Evolutionary conservation across 2,888 invertebrate species (phyloP).

Genomic region (Chymomyza procnemis): DNA sequence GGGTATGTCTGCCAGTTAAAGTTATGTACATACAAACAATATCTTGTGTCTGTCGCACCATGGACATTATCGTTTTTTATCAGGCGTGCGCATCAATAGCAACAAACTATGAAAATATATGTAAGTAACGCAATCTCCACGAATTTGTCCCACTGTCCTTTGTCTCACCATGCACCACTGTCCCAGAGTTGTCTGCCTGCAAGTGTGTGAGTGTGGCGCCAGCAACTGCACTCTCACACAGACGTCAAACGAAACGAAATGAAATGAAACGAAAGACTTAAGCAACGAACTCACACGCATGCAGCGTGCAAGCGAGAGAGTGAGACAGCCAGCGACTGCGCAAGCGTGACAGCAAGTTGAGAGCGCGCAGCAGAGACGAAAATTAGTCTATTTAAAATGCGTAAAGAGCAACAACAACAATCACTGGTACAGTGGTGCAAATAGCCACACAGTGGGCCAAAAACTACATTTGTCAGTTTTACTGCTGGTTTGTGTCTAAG

Average conservation of each 20-base stretch:
- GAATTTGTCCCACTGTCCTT: neutral
- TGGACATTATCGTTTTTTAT: constrained; percentile 61
- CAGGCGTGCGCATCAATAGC: constrained; percentile 63
- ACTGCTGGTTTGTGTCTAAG: constrained; percentile 36
- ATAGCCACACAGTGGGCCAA: constrained; percentile 34
- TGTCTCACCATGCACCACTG: neutral
- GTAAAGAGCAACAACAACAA: constrained; percentile 59
- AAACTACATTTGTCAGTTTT: constrained; percentile 55
- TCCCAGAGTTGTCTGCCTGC: neutral
- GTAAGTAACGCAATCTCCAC: constrained; percentile 54
- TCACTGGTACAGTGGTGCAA: constrained; percentile 2
- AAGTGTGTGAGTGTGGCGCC: constrained; percentile 56
- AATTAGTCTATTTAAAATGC: constrained; percentile 73
- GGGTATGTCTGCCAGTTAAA: constrained; percentile 13
- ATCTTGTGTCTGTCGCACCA: constrained; percentile 34
- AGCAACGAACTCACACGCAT: constrained; percentile 51
- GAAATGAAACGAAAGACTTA: constrained; percentile 42
- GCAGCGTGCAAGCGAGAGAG: neutral
- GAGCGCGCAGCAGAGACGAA: constrained; percentile 37
- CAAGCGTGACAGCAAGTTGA: constrained; percentile 31
- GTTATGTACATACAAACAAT: constrained; percentile 6
- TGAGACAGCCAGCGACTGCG: too few relatives aligned
- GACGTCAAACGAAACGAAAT: constrained; percentile 58
- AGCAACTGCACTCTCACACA: constrained; percentile 39
- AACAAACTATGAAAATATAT: constrained; percentile 70